Conservation (phyloP, 2,113 vertebrate genomes). For the Saguinus imperator region DNA sequence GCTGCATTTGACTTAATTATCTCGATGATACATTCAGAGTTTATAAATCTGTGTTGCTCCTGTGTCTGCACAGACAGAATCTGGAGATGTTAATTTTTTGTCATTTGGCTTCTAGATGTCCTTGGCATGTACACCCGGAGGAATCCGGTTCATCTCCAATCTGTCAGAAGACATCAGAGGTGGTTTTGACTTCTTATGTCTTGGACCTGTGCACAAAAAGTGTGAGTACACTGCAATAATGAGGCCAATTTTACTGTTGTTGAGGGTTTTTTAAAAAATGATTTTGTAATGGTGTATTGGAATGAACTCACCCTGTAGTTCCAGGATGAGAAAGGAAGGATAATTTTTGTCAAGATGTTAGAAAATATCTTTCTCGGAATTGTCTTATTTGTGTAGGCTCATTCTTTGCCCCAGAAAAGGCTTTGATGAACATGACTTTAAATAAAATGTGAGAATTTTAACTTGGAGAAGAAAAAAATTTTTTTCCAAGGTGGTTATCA, state of each 20-base stretch:
- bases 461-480: neutral
- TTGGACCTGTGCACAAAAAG: constrained; percentile 6
- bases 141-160: constrained; percentile 50
- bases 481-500: neutral
- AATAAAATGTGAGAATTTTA: neutral
- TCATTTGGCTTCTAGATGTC: constrained; percentile 70
- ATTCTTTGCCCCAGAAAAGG: neutral
- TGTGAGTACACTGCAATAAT: constrained; percentile 54
- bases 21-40: constrained; percentile 41
- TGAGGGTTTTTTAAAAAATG: neutral
- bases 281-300: neutral
- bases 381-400: neutral
- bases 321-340: neutral
- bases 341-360: constrained; percentile 41
- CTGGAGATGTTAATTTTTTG: constrained; percentile 48
- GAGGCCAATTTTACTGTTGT: neutral
- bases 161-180: constrained; percentile 27
- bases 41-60: constrained; percentile 11
- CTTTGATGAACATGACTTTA: neutral
- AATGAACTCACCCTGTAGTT: constrained; percentile 20
- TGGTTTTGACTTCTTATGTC: constrained; percentile 37
- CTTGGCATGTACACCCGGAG: neutral
- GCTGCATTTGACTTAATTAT: constrained; percentile 48
- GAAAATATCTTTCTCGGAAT: constrained; percentile 16
- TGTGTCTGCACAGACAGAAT: constrained; percentile 24